phyloP scores from a whole-genome alignment of 1,140 invertebrate genomes.

The Druon quercuslanigerum region DNA sequence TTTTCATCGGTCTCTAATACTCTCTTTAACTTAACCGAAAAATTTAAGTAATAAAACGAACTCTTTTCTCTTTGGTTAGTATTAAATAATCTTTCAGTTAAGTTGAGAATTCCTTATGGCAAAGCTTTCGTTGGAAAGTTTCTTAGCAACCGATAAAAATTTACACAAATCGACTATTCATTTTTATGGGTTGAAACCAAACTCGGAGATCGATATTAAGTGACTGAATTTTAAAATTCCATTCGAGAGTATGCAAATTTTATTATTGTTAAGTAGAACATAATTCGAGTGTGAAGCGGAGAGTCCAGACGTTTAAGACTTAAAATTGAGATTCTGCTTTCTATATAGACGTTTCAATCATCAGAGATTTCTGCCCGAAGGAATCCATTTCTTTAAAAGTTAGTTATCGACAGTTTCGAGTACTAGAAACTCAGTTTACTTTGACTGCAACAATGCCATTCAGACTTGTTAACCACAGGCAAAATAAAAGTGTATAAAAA shows the following conservation, averaged over 20 bases:
- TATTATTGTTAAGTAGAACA: slow-evolving; percentile 37
- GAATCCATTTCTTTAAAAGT: slow-evolving; percentile 11
- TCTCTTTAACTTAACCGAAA: neutral
- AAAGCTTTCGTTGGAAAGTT: neutral
- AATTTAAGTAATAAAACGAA: slow-evolving; percentile 14
- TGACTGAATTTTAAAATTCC: slow-evolving; percentile 68
- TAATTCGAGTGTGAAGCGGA: slow-evolving; percentile 66
- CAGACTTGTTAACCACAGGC: slow-evolving; percentile 4
- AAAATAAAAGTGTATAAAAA: neutral
- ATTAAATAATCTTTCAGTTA: slow-evolving; percentile 10
- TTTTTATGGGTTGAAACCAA: slow-evolving; percentile 41
- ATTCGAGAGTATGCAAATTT: slow-evolving; percentile 57
- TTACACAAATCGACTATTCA: slow-evolving; percentile 25
- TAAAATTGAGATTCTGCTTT: slow-evolving; percentile 37
- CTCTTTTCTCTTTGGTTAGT: slow-evolving; percentile 16
- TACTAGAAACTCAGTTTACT: slow-evolving; percentile 19
- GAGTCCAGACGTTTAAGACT: slow-evolving; percentile 59
- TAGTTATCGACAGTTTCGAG: slow-evolving; percentile 33
- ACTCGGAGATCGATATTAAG: slow-evolving; percentile 35
- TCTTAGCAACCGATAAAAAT: neutral
- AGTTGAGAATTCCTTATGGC: neutral
- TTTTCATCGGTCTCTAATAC: neutral
- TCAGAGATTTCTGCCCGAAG: slow-evolving; percentile 25
- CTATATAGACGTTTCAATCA: slow-evolving; percentile 15
- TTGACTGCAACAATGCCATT: neutral